Evolutionary conservation across 2,888 invertebrate species (phyloP), one percentile per base, ranked within the genome.

Genomic region (Drosophila mimetica): DNA sequence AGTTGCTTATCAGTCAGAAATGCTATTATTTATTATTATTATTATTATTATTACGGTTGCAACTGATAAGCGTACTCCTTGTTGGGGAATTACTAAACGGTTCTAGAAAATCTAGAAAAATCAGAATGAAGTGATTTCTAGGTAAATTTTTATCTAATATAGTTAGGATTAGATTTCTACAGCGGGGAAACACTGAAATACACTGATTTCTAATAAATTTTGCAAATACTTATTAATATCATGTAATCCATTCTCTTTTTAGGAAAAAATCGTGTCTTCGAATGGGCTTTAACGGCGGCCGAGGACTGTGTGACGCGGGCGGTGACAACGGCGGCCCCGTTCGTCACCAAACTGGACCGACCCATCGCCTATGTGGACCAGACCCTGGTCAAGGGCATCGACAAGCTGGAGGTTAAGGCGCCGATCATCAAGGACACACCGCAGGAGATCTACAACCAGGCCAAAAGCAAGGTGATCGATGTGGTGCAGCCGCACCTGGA

Each of bases 401-500:
- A 94, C 64, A 93, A 93, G 78, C 92, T 95, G 50, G 95, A 95
- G 89, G 93, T 93, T 59, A 93, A 93, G 72, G 94, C 95, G 5
- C 95, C 95, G 0, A 92, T 95, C 8, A 94, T 95, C 48, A 93
- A 94, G 52, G 94, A 95, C 77, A 93, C 93, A 50, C 95, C 95
- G 0, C 93, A 93, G 77, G 94, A 94, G 77, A 92, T 92, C 65
- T 92, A 92, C 64, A 91, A 93, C 92, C 78, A 94, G 75, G 92
- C 94, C 46, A 94, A 93, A 86, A 93, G 93, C 71, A 94, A 93
- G 75, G 93, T 94, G 2, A 90, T 93, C 36, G 92, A 93, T 48
- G 93, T 92, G 74, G 93, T 94, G 44, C 93, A 94, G 16, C 94
- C 94, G 25, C 94, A 94, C 53, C 77, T 91, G 76, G 90, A 91